Base-by-base conservation (phyloP, 2,113 vertebrate genomes). In the Craseonycteris thonglongyai region DNA sequence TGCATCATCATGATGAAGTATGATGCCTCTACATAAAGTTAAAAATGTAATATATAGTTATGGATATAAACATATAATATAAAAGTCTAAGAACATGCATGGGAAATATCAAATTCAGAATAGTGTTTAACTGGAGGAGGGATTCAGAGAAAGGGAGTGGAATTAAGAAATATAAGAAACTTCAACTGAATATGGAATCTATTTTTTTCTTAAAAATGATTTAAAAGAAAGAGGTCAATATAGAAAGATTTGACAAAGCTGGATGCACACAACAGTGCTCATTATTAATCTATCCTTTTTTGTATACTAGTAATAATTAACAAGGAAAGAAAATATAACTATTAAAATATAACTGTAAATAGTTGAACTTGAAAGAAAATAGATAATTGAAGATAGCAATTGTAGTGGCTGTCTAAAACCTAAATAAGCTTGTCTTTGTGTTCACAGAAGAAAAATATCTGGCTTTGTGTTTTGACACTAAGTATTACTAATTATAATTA, bases 181-280 rank as follows among this genome's bases (percentile, higher is more conserved):
- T 89, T 85, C 26, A 65, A 54, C 2, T 86, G 63, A 91, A 40
- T 56, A 35, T 54, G 15, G 21, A 88, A 65, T 42, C 83, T 30
- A 14, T 51, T 51, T 42, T 61, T 33, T 2, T 35, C 40, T 71
- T 65, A 78, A 72, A 72, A 92, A 54, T 33, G 7, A 49, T 71
- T 84, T 65, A n/a, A 91, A 79, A 91, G 21, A 94, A 86, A 78
- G 26, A 61, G 61, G 5, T 30, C 0, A 89, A 87, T 69, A 65
- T 72, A 89, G 74, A 74, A 93, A 93, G 74, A 78, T 86, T 69
- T 95, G 56, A 79, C 6, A 42, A 91, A 75, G 16, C 38, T 45
- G 24, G 8, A 38, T 81, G 8, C 14, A 68, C 15, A 47, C 13
- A 69, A 30, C 42, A 75, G 45, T 47, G 65, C 3, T 91, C 83